Evolutionary conservation across 2,113 vertebrate species (phyloP).

Genomic region (Gymnarchus niloticus): DNA sequence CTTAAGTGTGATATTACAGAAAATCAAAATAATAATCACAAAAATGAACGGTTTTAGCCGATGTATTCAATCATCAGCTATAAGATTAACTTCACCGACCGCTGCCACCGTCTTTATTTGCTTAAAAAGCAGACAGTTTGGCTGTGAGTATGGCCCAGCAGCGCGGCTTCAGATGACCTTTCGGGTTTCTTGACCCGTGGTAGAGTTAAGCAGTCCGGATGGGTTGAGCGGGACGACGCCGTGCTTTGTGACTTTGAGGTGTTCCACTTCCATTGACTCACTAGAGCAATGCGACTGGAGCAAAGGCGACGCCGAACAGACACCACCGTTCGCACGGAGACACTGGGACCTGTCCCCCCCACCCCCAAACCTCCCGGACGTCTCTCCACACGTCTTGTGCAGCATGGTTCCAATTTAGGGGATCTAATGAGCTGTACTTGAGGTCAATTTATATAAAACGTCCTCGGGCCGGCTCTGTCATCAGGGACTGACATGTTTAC

Average conservation of each 20-base stretch:
- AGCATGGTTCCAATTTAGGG: slow-evolving; percentile 70
- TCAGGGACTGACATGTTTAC: slow-evolving; percentile 70
- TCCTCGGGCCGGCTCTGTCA: slow-evolving; percentile 66
- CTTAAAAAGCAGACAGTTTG: neutral
- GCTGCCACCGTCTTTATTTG: neutral
- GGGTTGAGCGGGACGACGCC: neutral
- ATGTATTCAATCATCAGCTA: neutral
- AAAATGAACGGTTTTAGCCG: neutral
- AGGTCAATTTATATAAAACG: slow-evolving; percentile 71
- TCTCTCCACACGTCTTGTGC: slow-evolving; percentile 41
- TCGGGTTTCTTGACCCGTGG: neutral
- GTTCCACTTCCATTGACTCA: neutral
- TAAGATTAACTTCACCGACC: neutral
- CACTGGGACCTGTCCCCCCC: slow-evolving; percentile 13
- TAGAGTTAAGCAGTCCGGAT: neutral
- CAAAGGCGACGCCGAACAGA: neutral
- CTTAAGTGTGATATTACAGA: neutral
- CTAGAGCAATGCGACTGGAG: neutral
- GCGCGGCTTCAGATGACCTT: neutral
- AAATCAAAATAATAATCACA: neutral
- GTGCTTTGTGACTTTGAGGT: too few species aligned
- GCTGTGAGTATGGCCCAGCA: too few species aligned
- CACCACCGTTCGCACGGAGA: neutral
- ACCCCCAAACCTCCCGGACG: neutral
- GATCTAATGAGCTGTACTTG: slow-evolving; percentile 73